Evolutionary conservation across 2,113 vertebrate genomes (phyloP).

Genomic region (Leucoraja erinaceus): DNA sequence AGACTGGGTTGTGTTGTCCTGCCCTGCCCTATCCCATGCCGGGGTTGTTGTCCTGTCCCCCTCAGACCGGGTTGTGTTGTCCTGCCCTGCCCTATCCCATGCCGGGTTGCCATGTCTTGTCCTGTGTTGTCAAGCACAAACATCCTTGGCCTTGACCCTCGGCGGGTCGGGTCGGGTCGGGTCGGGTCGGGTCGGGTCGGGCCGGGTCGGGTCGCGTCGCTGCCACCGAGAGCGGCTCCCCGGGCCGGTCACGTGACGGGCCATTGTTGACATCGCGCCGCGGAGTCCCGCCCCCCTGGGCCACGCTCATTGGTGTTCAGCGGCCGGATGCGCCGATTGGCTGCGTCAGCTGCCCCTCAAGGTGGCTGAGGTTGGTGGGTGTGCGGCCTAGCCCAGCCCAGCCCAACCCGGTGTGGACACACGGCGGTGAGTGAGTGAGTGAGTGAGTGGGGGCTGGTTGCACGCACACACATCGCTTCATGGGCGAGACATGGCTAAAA

Average conservation of each 20-base stretch:
- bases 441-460: not conserved
- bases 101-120: too few species aligned
- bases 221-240: not conserved
- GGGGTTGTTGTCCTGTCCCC: too few species aligned
- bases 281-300: not conserved
- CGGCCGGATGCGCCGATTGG: not conserved
- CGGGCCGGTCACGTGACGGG: not conserved
- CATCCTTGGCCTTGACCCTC: too few species aligned
- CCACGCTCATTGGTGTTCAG: not conserved
- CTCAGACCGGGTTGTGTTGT: too few species aligned
- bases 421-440: slow-evolving; percentile 18
- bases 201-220: too few species aligned
- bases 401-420: not conserved
- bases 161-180: too few species aligned
- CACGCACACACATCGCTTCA: not conserved
- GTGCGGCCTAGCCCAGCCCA: not conserved
- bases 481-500: not conserved
- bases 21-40: too few species aligned
- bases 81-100: too few species aligned
- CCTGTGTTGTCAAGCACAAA: too few species aligned
- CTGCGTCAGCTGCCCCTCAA: not conserved
- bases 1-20: too few species aligned
- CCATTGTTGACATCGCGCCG: not conserved
- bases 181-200: too few species aligned
- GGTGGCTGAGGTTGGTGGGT: not conserved